Conservation (phyloP, 2,113 vertebrate species). For the Nicator chloris region DNA sequence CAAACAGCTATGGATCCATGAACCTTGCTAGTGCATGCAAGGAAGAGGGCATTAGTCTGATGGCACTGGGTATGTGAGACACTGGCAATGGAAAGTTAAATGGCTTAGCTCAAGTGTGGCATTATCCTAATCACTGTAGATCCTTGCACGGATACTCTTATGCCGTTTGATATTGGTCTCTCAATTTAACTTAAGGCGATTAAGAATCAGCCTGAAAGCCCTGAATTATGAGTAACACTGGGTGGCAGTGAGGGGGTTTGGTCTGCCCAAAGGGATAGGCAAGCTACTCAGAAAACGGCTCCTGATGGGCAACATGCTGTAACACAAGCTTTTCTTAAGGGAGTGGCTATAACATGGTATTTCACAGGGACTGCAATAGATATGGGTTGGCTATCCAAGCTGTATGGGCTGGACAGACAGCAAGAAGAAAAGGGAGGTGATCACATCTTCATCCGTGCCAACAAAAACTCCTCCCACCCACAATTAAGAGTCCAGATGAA, state of each 20-base stretch:
- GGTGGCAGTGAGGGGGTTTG: not conserved
- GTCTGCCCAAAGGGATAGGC: not conserved
- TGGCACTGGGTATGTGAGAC: not conserved
- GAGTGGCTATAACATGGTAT: not conserved
- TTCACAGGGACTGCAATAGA: not conserved
- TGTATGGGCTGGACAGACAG: not conserved
- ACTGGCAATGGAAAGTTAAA: not conserved
- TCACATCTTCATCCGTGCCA: not conserved
- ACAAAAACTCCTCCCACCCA: not conserved
- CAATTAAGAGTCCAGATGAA: constrained; percentile 4
- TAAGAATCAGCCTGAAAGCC: not conserved
- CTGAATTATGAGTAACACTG: not conserved
- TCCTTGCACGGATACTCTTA: not conserved
- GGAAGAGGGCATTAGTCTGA: not conserved
- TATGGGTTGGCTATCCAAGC: not conserved
- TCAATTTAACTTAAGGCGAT: not conserved
- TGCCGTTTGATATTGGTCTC: not conserved
- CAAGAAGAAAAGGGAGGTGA: not conserved
- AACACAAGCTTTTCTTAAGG: not conserved
- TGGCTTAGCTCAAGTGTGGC: not conserved
- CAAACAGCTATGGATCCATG: not conserved
- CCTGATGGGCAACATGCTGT: not conserved
- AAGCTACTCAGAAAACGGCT: not conserved
- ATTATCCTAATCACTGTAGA: not conserved
- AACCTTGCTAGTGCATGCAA: not conserved